Evolutionary conservation across 2,113 vertebrate genomes (phyloP), one percentile per base, ranked within the genome.

Genomic region (Entelurus aequoreus): DNA sequence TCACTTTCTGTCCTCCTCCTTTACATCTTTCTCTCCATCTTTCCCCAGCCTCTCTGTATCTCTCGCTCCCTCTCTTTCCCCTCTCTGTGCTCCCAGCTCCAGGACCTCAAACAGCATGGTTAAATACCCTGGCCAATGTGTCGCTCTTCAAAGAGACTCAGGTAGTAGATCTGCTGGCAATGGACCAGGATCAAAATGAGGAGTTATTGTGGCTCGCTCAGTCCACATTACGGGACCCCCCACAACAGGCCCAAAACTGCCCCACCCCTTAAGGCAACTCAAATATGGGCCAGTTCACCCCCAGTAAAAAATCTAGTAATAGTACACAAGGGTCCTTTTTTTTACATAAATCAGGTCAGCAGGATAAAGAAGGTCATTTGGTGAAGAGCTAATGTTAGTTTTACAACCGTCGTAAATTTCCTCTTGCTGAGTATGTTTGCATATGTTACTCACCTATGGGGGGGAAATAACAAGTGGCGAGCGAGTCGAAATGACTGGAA

Each of bases 141-240:
- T 89, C 83, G 85, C 88, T 89, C 86, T 89, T 90, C 90, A 90
- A 90, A 90, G 88, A 91, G 89, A 91, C 87, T 90, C 85, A 88
- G 86, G 89, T 89, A 90, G 87, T 84, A 88, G 85, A 82, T 78
- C 49, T 72, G 61, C 76, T 90, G 89, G 87, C 88, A 75, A 67
- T 55, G 59, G 80, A 82, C 88, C 88, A 91, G 70, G 77, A 76
- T 83, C 80, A 82, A 84, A 88, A 88, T 86, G 85, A 90, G 88
- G 85, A 89, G 80, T 88, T 89, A 69, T 81, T 79, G 79, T 80
- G 80, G 69, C 76, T 78, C 13, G 78, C 77, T 75, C 66, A 54
- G 72, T 83, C 71, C 71, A 77, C 82, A 71, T 77, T 87, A 85
- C 76, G 81, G 70, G 76, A 76, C 67, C 82, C 79, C 87, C 79